A percentile compares a stretch with the other conserved stretches of the same genome.
These are phyloP conservation scores for Helleia helle DNA, from an alignment of 2,888 invertebrate species.

Conservation along the genomic window DNA sequence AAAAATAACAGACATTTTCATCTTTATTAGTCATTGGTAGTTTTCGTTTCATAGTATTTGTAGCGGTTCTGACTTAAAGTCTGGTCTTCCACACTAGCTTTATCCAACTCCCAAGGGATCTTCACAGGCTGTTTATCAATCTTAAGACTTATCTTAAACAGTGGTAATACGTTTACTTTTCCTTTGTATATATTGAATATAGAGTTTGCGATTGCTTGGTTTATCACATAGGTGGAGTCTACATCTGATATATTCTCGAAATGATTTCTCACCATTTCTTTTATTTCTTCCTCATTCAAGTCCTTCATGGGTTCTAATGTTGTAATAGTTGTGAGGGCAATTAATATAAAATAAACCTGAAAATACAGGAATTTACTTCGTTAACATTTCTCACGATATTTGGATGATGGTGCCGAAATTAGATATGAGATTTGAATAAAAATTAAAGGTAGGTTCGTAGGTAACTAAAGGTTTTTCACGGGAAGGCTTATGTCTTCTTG, in stretches of 20 bases:
- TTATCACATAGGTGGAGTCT: slow-evolving; percentile 41
- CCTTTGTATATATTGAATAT: slow-evolving; percentile 42
- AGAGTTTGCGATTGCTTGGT: slow-evolving; percentile 38
- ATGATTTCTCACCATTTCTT: slow-evolving; percentile 35
- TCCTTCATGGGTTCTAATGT: slow-evolving; percentile 27
- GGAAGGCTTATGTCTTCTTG: too few relatives aligned
- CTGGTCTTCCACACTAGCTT: slow-evolving; percentile 17
- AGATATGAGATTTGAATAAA: too few relatives aligned
- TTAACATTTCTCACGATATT: too few relatives aligned
- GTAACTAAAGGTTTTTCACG: too few relatives aligned
- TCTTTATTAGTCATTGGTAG: too few relatives aligned
- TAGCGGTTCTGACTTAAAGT: slow-evolving; percentile 22
- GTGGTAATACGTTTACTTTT: slow-evolving; percentile 44
- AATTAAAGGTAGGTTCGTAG: too few relatives aligned
- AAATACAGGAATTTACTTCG: too few relatives aligned
- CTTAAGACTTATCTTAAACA: slow-evolving; percentile 48
- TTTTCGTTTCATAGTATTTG: slow-evolving; percentile 23
- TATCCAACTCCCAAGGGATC: slow-evolving; percentile 48
- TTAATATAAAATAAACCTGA: slow-evolving; percentile 9
- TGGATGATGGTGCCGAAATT: too few relatives aligned
- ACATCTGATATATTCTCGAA: slow-evolving; percentile 41
- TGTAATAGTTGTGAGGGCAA: slow-evolving; percentile 11
- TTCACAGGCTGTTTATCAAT: slow-evolving; percentile 50
- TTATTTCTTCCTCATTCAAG: slow-evolving; percentile 29
- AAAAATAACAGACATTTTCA: too few relatives aligned